Evolutionary conservation across 1,140 invertebrate species (phyloP).

Genomic region (Maniola jurtina): DNA sequence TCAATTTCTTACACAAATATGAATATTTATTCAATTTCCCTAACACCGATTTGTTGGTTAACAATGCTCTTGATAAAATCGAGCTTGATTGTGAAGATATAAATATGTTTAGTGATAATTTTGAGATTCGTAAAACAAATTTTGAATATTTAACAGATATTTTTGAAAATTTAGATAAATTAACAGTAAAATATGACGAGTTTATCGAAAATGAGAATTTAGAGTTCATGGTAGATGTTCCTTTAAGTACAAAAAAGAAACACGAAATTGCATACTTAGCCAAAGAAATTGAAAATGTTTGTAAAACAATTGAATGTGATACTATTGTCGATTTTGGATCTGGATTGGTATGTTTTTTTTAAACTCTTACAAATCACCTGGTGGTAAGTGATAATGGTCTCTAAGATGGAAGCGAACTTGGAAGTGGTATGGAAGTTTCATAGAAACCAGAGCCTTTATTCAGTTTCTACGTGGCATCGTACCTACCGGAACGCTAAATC

Average conservation of each 20-base stretch:
- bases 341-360: conserved; percentile 79
- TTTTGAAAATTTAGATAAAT: conserved; percentile 40
- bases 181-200: conserved; percentile 37
- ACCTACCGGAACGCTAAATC: too few relatives aligned
- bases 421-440: too few relatives aligned
- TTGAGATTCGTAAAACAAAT: conserved; percentile 37
- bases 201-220: conserved; percentile 34
- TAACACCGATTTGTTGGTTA: conserved; percentile 83
- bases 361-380: too few relatives aligned
- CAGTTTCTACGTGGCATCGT: too few relatives aligned
- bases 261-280: conserved; percentile 84
- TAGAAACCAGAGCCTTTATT: too few relatives aligned
- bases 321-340: conserved; percentile 90
- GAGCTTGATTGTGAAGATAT: conserved; percentile 33
- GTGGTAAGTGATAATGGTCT: too few relatives aligned
- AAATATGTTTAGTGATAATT: conserved; percentile 40
- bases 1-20: conserved; percentile 80
- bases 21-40: conserved; percentile 84
- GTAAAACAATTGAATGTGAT: conserved; percentile 69
- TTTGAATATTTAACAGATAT: conserved; percentile 44
- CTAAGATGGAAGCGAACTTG: too few relatives aligned
- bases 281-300: conserved; percentile 79
- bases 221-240: conserved; percentile 40
- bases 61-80: conserved; percentile 78
- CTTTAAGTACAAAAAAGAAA: conserved; percentile 82